These are phyloP conservation scores for Plusia festucae DNA, from an alignment of 2,888 invertebrate genomes.

Conservation along the genomic window DNA sequence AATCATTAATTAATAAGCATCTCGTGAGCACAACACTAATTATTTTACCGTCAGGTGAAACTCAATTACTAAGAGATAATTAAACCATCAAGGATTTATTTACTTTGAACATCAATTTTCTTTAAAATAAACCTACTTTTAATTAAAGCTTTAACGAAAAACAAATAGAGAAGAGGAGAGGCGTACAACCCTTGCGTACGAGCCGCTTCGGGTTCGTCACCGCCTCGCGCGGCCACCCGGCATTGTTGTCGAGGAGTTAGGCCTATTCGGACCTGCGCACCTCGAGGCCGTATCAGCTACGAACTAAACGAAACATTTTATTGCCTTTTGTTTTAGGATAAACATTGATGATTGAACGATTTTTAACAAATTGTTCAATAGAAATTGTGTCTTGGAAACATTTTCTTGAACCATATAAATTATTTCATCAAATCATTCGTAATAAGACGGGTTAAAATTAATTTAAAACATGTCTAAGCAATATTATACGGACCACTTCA, in stretches of 20 bases:
- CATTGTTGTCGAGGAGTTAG: constrained; percentile 65
- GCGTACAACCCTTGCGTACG: constrained; percentile 80
- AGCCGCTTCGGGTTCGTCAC: constrained; percentile 62
- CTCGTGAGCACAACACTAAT: constrained; percentile 72
- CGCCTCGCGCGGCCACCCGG: constrained; percentile 49
- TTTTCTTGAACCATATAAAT: constrained; percentile 52
- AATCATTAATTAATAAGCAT: constrained; percentile 70
- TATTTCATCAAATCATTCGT: constrained; percentile 74
- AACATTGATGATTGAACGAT: constrained; percentile 3
- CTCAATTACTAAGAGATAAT: constrained; percentile 88
- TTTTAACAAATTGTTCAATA: constrained; percentile 15
- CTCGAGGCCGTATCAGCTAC: constrained; percentile 24
- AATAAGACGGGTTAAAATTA: constrained; percentile 85
- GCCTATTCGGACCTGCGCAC: constrained; percentile 41
- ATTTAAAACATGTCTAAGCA: constrained; percentile 89
- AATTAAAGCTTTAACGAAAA: constrained; percentile 88
- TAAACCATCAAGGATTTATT: constrained; percentile 88
- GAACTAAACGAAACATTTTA: constrained; percentile 47
- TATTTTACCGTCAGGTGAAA: constrained; percentile 84
- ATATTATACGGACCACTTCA: constrained; percentile 89
- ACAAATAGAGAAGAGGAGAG: constrained; percentile 83
- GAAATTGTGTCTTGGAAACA: constrained; percentile 34
- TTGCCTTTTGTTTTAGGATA: constrained; percentile 22
- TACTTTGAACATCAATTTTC: constrained; percentile 88
- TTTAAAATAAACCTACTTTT: constrained; percentile 88